These are phyloP conservation scores for Enteromius treurensis DNA, from an alignment of 2,797 vertebrate species.

Conservation along the genomic window DNA sequence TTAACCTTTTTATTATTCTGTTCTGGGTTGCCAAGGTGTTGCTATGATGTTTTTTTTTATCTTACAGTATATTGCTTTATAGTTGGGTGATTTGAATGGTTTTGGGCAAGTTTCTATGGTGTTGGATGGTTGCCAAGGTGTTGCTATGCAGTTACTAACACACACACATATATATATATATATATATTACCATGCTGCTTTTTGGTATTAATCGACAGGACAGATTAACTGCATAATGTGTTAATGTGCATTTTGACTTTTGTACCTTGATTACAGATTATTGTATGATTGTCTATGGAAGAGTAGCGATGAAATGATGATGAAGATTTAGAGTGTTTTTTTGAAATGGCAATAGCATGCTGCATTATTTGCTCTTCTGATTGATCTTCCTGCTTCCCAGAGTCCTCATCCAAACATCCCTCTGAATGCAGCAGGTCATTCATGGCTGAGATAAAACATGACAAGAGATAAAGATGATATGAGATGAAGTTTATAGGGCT, in stretches of 20 bases:
- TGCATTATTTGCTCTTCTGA: conserved; percentile 14
- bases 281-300: conserved; percentile 2
- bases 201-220: background rate
- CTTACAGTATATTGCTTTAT: background rate
- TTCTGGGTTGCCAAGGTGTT: background rate
- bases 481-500: background rate
- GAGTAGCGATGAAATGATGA: conserved; percentile 20
- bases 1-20: background rate
- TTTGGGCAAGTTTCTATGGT: background rate
- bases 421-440: conserved; percentile 97
- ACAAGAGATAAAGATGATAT: conserved; percentile 39
- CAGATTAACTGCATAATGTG: background rate
- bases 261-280: conserved; percentile 3
- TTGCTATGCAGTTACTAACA: background rate
- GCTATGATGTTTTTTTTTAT: background rate
- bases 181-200: background rate
- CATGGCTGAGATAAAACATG: conserved; percentile 85
- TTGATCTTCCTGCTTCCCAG: conserved; percentile 77
- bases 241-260: background rate
- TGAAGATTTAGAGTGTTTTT: conserved; percentile 17
- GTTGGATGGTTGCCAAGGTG: background rate
- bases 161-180: too few species aligned
- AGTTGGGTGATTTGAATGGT: background rate
- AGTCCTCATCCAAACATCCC: conserved; percentile 90
- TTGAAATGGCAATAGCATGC: background rate